A percentile compares a stretch with the other conserved stretches of the same genome.
phyloP scores from a whole-genome alignment of 2,888 invertebrate species.

The Listrodromus nycthemerus region DNA sequence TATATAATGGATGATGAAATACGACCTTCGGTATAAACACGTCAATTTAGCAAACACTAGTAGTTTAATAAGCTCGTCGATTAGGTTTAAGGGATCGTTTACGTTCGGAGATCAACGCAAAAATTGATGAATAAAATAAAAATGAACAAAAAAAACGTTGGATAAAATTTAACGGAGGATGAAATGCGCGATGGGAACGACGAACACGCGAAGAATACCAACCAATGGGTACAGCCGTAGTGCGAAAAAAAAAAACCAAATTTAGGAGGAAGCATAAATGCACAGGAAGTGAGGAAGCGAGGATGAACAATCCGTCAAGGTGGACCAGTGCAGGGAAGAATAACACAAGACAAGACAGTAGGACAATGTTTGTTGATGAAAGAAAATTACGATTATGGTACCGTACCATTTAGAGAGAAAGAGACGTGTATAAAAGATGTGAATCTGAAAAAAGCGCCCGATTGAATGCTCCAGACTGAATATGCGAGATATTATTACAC shows the following conservation, averaged over 20 bases:
- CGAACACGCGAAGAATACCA: constrained; percentile 3
- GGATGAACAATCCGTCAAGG: constrained; percentile 24
- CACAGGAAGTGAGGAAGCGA: constrained; percentile 30
- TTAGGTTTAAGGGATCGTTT: constrained; percentile 51
- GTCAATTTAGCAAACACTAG: constrained; percentile 83
- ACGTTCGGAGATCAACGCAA: constrained; percentile 60
- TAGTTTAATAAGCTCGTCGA: constrained; percentile 79
- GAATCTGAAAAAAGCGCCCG: constrained; percentile 62
- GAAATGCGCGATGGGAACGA: not conserved
- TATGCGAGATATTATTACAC: constrained; percentile 70
- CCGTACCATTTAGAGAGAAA: constrained; percentile 54
- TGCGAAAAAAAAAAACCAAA: constrained; percentile 24
- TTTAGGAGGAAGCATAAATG: constrained; percentile 18
- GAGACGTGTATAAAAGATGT: constrained; percentile 63
- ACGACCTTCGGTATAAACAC: constrained; percentile 82
- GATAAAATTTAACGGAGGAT: constrained; percentile 38
- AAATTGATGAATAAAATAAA: constrained; percentile 17
- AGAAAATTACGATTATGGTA: constrained; percentile 56
- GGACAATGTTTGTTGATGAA: constrained; percentile 52
- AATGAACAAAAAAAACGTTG: constrained; percentile 51
- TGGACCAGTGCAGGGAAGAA: constrained; percentile 13
- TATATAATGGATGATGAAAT: constrained; percentile 60
- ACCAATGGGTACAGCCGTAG: not conserved
- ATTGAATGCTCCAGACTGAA: constrained; percentile 76
- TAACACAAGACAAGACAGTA: constrained; percentile 26